Conservation (phyloP, 2,113 vertebrate species). For the Hippolais icterina region DNA sequence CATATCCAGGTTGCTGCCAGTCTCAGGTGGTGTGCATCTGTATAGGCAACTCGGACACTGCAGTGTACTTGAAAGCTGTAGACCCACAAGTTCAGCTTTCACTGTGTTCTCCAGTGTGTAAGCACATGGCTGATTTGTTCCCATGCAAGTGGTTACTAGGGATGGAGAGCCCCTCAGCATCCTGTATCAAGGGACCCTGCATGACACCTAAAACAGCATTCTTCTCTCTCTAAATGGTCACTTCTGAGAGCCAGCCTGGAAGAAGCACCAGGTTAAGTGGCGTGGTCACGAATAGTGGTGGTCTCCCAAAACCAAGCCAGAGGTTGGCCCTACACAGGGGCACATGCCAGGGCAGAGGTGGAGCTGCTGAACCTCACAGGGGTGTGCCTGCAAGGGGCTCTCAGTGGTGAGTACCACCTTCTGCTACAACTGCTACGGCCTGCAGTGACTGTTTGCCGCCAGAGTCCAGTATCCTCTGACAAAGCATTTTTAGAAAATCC, state of each 20-base stretch:
- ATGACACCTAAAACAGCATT: neutral
- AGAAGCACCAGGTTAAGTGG: neutral
- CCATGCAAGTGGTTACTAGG: fast-evolving
- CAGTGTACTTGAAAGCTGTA: neutral
- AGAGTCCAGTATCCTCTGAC: neutral
- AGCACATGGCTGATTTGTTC: neutral
- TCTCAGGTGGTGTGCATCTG: fast-evolving
- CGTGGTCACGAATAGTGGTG: fast-evolving
- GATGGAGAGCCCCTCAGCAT: neutral
- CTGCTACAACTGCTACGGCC: neutral
- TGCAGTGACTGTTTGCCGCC: neutral
- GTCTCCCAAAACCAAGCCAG: neutral
- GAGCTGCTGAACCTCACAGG: neutral
- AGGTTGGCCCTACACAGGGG: neutral
- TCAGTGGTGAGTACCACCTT: neutral
- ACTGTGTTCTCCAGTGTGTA: fast-evolving
- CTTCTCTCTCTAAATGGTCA: neutral
- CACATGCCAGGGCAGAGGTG: neutral
- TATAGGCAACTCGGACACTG: fast-evolving
- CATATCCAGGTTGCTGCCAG: neutral
- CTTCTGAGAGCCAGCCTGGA: neutral
- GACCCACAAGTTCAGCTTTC: neutral
- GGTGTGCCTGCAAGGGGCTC: neutral
- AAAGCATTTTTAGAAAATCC: neutral
- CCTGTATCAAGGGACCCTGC: neutral